Base-by-base conservation (phyloP, 2,113 vertebrate species). In the Erpornis zantholeuca region DNA sequence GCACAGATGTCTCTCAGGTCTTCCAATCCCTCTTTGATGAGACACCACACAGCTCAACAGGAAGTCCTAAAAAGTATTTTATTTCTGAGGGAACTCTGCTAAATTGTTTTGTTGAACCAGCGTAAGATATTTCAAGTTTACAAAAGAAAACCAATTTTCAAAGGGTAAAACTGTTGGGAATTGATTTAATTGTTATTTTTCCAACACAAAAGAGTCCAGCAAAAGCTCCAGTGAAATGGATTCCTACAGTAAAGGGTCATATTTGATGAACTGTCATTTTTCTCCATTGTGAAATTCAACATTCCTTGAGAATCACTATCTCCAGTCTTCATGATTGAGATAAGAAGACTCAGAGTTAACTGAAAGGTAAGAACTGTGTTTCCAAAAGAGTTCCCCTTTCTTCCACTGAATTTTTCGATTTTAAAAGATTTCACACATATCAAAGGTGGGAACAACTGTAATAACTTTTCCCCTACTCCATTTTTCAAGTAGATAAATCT, bases 401-500 rank as follows among this genome's bases (percentile, higher is more conserved):
- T 77, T 42, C 73, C 54, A 57, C 21, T 69, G 44, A 69, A 40
- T 44, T 75, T 69, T 80, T 63, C 20, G 0, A 64, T 92, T 92
- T 78, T 31, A 33, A 81, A 88, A 84, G 65, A 89, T 89, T 78
- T 84, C 57, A 79, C 84, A 64, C 27, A 24, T 85, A 79, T 76
- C 78, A 87, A 82, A 91, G 53, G 50, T 36, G 15, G 23, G 36
- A 85, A 54, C 54, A 57, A 42, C 76, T 91, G 45, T 85, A 72
- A 69, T 76, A 87, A 82, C 57, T 88, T 85, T 82, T 61, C 31
- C 25, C 36, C 31, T 75, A 36, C 72, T 82, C 53, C 57, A 3
- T 84, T 68, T 78, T 72, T 72, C 72, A 91, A 76, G 53, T 38
- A 87, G 91, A 28, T 85, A 69, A 80, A 92, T 87, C 92, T 87